These are phyloP conservation scores for Pardosa pseudoannulata DNA, from an alignment of 2,888 invertebrate genomes.

Conservation along the genomic window DNA sequence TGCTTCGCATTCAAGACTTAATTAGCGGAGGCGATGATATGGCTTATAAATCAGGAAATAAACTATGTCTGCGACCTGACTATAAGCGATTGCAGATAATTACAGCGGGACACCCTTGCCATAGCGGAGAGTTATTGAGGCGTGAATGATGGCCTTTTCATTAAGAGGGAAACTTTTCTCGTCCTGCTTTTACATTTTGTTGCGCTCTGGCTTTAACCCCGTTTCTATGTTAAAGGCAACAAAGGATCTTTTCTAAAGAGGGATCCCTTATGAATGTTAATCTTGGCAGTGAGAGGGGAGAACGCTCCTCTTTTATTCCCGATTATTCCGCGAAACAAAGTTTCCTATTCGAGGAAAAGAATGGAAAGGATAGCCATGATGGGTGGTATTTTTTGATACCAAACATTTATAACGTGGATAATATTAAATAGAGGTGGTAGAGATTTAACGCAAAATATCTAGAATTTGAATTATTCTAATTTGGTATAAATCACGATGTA, in stretches of 20 bases:
- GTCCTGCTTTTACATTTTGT: not conserved
- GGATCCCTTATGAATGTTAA: slow-evolving; percentile 1
- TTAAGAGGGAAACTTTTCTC: not conserved
- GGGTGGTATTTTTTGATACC: too few species aligned
- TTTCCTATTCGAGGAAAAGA: too few species aligned
- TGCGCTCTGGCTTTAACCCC: not conserved
- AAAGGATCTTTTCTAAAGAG: not conserved
- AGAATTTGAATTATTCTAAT: too few species aligned
- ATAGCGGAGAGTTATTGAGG: not conserved
- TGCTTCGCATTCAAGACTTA: not conserved
- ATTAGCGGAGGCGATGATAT: slow-evolving; percentile 10
- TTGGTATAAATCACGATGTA: too few species aligned
- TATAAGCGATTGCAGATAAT: not conserved
- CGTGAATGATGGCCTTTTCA: slow-evolving; percentile 11
- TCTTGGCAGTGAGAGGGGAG: not conserved
- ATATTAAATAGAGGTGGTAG: too few species aligned
- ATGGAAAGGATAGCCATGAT: too few species aligned
- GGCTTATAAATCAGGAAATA: slow-evolving; percentile 17
- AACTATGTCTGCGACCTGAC: slow-evolving; percentile 10
- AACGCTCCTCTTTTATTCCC: not conserved
- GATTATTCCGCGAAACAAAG: not conserved
- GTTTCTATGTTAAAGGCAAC: not conserved
- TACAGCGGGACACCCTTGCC: not conserved
- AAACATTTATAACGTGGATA: too few species aligned
- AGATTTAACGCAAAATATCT: too few species aligned